Evolutionary conservation across 2,113 vertebrate genomes (phyloP).

Genomic region (Cyanocitta stelleri): DNA sequence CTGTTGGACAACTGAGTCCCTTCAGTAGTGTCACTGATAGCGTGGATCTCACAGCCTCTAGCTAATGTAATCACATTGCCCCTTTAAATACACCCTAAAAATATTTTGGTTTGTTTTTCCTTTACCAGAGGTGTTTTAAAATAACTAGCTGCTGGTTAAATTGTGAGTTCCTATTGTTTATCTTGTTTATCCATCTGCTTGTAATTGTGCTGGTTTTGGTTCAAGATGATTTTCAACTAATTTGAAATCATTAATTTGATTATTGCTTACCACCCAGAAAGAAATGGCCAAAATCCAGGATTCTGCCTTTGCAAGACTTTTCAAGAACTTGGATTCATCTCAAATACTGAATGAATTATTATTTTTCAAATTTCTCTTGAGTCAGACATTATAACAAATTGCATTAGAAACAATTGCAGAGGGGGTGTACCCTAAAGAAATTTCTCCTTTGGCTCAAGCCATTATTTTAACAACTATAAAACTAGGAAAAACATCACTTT

Average conservation of each 20-base stretch:
- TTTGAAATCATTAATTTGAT: slow-evolving; percentile 16
- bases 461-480: background rate
- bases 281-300: background rate
- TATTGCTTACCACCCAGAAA: background rate
- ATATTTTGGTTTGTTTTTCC: background rate
- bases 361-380: background rate
- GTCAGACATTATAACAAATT: background rate
- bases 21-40: background rate
- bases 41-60: background rate
- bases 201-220: background rate
- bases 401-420: background rate
- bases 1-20: background rate
- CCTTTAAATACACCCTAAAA: background rate
- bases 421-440: background rate
- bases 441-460: background rate
- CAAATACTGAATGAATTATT: background rate
- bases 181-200: slow-evolving; percentile 8
- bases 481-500: background rate
- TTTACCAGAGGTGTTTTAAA: slow-evolving; percentile 8
- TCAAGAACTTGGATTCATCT: background rate
- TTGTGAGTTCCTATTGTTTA: background rate
- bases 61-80: background rate
- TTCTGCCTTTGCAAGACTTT: background rate
- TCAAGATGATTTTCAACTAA: slow-evolving; percentile 12
- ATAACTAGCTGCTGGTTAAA: background rate